These are phyloP conservation scores for Bubo blakistoni DNA, from an alignment of 2,113 vertebrate genomes.

Conservation along the genomic window DNA sequence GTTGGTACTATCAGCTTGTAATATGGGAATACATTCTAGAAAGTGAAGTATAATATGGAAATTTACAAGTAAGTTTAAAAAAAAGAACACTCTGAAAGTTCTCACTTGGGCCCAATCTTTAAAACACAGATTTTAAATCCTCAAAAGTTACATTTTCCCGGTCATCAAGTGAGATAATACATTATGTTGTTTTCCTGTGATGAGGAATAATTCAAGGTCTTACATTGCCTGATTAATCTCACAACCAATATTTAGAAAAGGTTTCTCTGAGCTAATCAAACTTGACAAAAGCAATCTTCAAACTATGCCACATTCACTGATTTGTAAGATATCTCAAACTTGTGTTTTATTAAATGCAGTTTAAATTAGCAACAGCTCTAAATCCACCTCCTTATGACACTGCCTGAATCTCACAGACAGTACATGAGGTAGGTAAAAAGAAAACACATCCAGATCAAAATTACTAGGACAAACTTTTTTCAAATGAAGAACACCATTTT, in stretches of 20 bases:
- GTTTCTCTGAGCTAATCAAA: constrained; percentile 57
- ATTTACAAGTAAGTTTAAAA: neutral
- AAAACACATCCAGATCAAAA: neutral
- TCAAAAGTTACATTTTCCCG: neutral
- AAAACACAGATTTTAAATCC: neutral
- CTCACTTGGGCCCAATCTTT: neutral
- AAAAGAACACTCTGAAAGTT: neutral
- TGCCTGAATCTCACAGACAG: neutral
- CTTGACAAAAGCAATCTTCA: constrained; percentile 69
- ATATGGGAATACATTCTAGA: neutral
- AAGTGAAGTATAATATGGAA: neutral
- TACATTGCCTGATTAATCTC: constrained; percentile 56
- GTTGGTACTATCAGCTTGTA: constrained; percentile 26
- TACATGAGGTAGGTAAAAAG: neutral
- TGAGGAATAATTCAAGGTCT: constrained; percentile 55
- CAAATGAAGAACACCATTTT: neutral
- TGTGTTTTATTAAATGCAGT: constrained; percentile 55
- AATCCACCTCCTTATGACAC: constrained; percentile 14
- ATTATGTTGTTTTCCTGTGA: constrained; percentile 41
- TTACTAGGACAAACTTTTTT: neutral
- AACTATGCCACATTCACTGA: constrained; percentile 36
- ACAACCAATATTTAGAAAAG: constrained; percentile 66
- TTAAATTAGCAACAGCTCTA: constrained; percentile 55
- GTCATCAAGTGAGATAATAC: neutral
- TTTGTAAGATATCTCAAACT: constrained; percentile 50